phyloP scores from a whole-genome alignment of 2,888 invertebrate species.

The Microdon myrmicae region DNA sequence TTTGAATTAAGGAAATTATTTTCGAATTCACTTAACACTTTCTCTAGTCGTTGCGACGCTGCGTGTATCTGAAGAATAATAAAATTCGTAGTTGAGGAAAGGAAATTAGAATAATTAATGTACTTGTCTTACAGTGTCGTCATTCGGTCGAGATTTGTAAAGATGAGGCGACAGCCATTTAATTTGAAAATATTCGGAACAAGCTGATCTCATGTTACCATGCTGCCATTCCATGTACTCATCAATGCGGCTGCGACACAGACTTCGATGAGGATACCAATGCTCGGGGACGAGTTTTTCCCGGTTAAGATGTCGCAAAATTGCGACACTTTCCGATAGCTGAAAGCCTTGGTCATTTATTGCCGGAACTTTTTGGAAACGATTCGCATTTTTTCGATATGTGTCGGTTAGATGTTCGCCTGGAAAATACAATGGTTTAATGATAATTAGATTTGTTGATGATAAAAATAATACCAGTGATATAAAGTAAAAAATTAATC shows the following conservation, averaged over 20 bases:
- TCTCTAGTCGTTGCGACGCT: slow-evolving; percentile 68
- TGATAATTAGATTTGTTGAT: too few relatives aligned
- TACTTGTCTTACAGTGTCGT: slow-evolving; percentile 63
- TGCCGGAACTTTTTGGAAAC: slow-evolving; percentile 74
- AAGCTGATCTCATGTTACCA: slow-evolving; percentile 70
- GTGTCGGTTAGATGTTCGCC: slow-evolving; percentile 74
- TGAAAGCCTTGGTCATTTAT: slow-evolving; percentile 76
- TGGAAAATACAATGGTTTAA: slow-evolving; percentile 63
- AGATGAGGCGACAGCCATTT: slow-evolving; percentile 69
- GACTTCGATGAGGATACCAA: slow-evolving; percentile 75
- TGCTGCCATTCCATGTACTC: slow-evolving; percentile 83
- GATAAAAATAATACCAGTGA: too few relatives aligned
- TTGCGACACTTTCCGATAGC: slow-evolving; percentile 76
- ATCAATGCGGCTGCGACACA: slow-evolving; percentile 73
- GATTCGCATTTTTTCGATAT: slow-evolving; percentile 70
- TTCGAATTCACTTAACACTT: slow-evolving; percentile 71
- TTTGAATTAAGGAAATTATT: slow-evolving; percentile 67
- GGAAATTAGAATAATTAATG: slow-evolving; percentile 1
- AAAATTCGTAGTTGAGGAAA: neutral
- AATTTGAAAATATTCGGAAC: slow-evolving; percentile 71
- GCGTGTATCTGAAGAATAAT: slow-evolving; percentile 55
- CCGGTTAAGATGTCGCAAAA: slow-evolving; percentile 73
- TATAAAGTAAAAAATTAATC: too few relatives aligned
- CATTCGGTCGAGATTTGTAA: slow-evolving; percentile 67
- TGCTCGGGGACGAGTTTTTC: slow-evolving; percentile 70